phyloP scores from a whole-genome alignment of 2,888 invertebrate genomes.

The Drosophila lutescens region DNA sequence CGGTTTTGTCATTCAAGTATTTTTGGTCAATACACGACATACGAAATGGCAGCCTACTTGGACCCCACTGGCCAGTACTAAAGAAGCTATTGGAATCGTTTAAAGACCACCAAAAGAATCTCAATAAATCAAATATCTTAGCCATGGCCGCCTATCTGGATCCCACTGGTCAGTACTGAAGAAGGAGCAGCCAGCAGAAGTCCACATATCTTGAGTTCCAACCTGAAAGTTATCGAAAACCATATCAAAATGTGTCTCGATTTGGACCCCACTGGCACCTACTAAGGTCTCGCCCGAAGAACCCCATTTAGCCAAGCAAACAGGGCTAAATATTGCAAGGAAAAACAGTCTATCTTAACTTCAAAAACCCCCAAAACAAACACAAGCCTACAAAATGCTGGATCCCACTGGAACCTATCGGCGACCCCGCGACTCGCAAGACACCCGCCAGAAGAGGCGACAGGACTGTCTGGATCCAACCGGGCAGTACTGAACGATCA shows the following conservation, averaged over 20 bases:
- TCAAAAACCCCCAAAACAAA: slow-evolving; percentile 3
- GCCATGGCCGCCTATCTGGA: slow-evolving; percentile 82
- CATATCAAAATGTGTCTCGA: slow-evolving; percentile 78
- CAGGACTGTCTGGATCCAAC: slow-evolving; percentile 81
- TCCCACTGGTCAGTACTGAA: slow-evolving; percentile 84
- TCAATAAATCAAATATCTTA: slow-evolving; percentile 8
- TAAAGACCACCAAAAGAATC: not conserved
- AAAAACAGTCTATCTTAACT: not conserved
- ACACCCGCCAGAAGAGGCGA: slow-evolving; percentile 66
- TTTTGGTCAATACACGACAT: slow-evolving; percentile 63
- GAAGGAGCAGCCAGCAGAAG: slow-evolving; percentile 2
- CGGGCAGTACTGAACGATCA: slow-evolving; percentile 80
- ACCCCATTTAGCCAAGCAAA: not conserved
- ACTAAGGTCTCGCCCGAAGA: slow-evolving; percentile 55
- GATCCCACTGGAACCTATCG: slow-evolving; percentile 84
- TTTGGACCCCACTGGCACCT: slow-evolving; percentile 84
- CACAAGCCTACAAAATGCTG: slow-evolving; percentile 66
- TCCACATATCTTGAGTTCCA: not conserved
- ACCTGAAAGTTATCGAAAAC: slow-evolving; percentile 28
- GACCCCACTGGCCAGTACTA: slow-evolving; percentile 84
- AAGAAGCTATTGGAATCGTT: not conserved
- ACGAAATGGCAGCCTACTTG: slow-evolving; percentile 81
- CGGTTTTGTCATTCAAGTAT: slow-evolving; percentile 64
- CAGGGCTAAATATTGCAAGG: not conserved
- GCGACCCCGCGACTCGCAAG: slow-evolving; percentile 76